Base-by-base conservation (phyloP, 2,113 vertebrate species). In the Catharus minimus region DNA sequence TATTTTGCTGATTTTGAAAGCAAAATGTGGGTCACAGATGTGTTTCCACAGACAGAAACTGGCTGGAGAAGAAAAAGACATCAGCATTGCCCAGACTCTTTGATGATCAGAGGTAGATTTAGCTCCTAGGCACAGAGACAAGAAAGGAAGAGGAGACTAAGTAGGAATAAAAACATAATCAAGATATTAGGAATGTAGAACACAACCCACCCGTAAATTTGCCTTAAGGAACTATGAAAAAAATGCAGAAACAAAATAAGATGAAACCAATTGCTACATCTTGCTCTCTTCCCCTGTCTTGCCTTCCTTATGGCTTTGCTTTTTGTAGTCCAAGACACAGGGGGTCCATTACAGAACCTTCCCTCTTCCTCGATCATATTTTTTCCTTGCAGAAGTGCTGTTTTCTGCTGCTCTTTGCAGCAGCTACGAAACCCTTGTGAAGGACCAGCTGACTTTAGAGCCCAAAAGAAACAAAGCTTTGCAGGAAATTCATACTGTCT, bases 1-100 rank as follows among this genome's bases (percentile, higher is more conserved):
- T 78, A 32, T 81, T 93, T 88, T 90, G 73, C 89, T 88, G 86
- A 86, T 88, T 95, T 86, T 93, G 82, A 94, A 94, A 80, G 90
- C 86, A 83, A 88, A 96, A 95, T 95, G 73, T 96, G 92, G 94
- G 94, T 93, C 95, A 92, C 90, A 95, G 90, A 96, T 94, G 93
- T 91, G 90, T 80, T 86, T 81, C 77, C 28, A 81, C 49, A 60
- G 86, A 95, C 88, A 92, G 69, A 77, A 93, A 78, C 81, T 81
- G 86, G 80, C 86, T 92, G 61, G 83, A 92, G 88, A 95, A 95
- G 95, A 94, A 90, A 93, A 95, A 93, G 73, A 71, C 92, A 88
- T 86, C 82, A 91, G 49, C 88, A 72, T 38, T 94, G 90, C 73
- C 83, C 80, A 50, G 88, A 75, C 49, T 74, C 88, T 95, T 95